Conservation (phyloP, 1,140 invertebrate genomes). For the Hycleus phaleratus region DNA sequence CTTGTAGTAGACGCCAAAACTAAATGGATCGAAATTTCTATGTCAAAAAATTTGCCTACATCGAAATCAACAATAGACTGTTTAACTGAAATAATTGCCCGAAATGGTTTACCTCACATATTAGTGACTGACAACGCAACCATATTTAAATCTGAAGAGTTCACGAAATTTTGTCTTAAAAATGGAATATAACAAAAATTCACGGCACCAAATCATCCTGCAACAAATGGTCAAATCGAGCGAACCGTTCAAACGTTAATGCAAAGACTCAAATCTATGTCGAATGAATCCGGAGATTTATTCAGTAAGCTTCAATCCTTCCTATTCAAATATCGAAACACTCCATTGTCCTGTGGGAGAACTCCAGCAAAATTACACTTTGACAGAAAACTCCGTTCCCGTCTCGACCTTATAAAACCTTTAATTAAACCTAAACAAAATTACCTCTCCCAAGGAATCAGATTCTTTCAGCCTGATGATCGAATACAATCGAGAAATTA, state of each 20-base stretch:
- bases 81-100: slow-evolving; percentile 20
- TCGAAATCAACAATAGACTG: slow-evolving; percentile 13
- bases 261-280: slow-evolving; percentile 26
- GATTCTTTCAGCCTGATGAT: too few species aligned
- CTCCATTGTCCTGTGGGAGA: too few species aligned
- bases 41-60: slow-evolving; percentile 5
- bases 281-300: not conserved
- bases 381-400: too few species aligned
- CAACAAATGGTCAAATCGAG: slow-evolving; percentile 31
- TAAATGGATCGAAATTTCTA: slow-evolving; percentile 33
- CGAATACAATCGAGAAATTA: too few species aligned
- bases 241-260: slow-evolving; percentile 34
- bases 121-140: slow-evolving; percentile 31
- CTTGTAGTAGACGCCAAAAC: slow-evolving; percentile 29
- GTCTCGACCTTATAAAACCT: too few species aligned
- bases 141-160: slow-evolving; percentile 25
- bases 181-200: slow-evolving; percentile 32
- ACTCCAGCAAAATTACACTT: too few species aligned
- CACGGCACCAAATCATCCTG: slow-evolving; percentile 26
- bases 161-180: slow-evolving; percentile 18
- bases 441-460: too few species aligned
- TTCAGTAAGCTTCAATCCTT: too few species aligned
- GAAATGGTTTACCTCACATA: slow-evolving; percentile 25
- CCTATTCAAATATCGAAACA: too few species aligned
- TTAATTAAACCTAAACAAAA: too few species aligned